These are phyloP conservation scores for Morinoia aosen DNA, from an alignment of 2,888 invertebrate genomes.

Conservation along the genomic window DNA sequence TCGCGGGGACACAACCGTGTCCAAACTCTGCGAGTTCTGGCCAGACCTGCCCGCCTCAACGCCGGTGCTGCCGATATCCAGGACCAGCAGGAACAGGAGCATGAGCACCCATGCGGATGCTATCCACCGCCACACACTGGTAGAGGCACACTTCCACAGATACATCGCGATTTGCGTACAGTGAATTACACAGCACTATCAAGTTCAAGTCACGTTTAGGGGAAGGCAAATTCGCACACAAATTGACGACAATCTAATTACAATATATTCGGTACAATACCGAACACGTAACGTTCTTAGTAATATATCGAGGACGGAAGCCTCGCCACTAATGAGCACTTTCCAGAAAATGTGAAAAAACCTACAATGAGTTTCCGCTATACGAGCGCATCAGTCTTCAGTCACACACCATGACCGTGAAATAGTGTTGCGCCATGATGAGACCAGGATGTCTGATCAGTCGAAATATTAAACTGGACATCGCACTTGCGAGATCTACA, in stretches of 20 bases:
- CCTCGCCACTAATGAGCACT: neutral
- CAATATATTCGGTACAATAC: neutral
- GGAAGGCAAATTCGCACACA: neutral
- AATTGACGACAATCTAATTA: neutral
- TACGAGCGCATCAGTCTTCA: neutral
- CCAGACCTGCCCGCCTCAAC: slow-evolving; percentile 16
- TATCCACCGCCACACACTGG: slow-evolving; percentile 12
- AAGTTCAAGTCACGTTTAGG: neutral
- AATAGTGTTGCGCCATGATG: neutral
- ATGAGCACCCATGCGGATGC: slow-evolving; percentile 15
- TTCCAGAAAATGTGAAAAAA: neutral
- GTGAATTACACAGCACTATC: neutral
- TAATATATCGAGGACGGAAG: neutral
- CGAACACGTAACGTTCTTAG: neutral
- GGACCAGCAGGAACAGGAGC: neutral
- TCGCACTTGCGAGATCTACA: neutral
- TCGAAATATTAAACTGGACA: slow-evolving; percentile 9
- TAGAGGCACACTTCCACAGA: slow-evolving; percentile 8
- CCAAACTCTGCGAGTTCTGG: neutral
- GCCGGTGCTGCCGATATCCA: neutral
- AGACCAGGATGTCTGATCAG: neutral
- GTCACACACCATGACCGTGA: slow-evolving; percentile 47
- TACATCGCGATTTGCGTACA: neutral
- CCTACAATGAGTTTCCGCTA: neutral
- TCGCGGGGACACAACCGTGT: slow-evolving; percentile 40